Conservation (phyloP, 2,113 vertebrate species). For the Gobiocypris rarus region DNA sequence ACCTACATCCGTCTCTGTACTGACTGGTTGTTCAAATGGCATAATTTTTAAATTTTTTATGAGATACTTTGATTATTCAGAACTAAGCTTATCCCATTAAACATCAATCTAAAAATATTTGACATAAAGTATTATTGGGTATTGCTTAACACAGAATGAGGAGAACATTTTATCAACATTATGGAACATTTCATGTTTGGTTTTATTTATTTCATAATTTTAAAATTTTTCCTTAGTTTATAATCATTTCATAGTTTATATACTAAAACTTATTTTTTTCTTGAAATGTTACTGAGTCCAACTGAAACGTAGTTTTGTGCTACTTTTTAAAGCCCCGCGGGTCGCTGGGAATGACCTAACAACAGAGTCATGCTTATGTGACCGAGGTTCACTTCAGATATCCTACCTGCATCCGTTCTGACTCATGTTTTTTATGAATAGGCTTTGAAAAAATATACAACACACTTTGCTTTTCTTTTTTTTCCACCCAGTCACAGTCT, state of each 20-base stretch:
- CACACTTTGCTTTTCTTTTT: conserved; percentile 78
- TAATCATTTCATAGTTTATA: neutral
- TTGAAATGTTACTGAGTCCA: neutral
- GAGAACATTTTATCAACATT: neutral
- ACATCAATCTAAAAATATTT: too few species aligned
- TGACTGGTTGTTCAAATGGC: neutral
- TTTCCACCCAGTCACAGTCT: conserved; percentile 76
- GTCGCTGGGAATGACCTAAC: conserved; percentile 7
- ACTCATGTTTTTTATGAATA: conserved; percentile 70
- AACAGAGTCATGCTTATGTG: conserved; percentile 47
- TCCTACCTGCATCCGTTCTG: conserved; percentile 61
- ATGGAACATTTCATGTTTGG: neutral
- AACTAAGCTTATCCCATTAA: too few species aligned
- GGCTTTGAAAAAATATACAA: conserved; percentile 71
- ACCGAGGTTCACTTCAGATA: conserved; percentile 59
- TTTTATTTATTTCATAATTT: too few species aligned
- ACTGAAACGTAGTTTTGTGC: neutral
- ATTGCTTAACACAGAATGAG: too few species aligned
- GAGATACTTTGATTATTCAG: neutral
- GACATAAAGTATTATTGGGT: too few species aligned
- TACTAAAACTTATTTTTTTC: neutral
- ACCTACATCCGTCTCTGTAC: neutral
- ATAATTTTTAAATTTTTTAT: neutral
- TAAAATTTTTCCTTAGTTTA: neutral
- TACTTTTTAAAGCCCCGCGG: neutral